Evolutionary conservation across 1,140 invertebrate genomes (phyloP), one percentile per base, ranked within the genome.

Genomic region (Pachyrhynchus sulphureomaculatus): DNA sequence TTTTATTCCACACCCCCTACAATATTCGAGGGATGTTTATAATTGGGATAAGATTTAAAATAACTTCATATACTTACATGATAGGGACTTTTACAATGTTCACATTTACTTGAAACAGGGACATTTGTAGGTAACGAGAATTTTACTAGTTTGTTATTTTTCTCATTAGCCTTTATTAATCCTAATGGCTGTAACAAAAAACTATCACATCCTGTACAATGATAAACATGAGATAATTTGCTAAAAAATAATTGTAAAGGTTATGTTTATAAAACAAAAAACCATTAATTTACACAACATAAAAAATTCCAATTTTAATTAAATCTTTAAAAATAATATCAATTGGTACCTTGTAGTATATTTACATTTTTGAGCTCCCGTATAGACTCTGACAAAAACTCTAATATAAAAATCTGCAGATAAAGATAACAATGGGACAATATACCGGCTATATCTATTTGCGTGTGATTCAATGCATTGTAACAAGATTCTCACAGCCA

Each of bases 321-420:
- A n/a, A n/a, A n/a, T n/a, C n/a, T n/a, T n/a, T n/a, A n/a, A n/a
- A n/a, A n/a, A n/a, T n/a, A n/a, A n/a, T n/a, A n/a, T n/a, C n/a
- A n/a, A n/a, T n/a, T n/a, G 4, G 29, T 41, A 90, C 87, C 83
- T 91, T 20, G 86, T 87, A 55, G 88, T 88, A 68, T 85, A 80
- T 80, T 98, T 99, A 63, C 93, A 95, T 67, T 88, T 86, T 10
- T 82, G 77, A 62, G 91, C 88, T 42, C 94, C 88, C 0, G 86
- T 84, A 49, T 83, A 86, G 2, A 99, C 79, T 71, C 85, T 84
- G 0, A 99, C 92, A 81, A 99, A 98, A 4, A 99, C 86, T 64
- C 98, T 80, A 20, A 99, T 87, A 76, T 99, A 99, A 79, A 99
- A 99, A 78, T 99, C 98, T 2, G 90, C 92, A 55, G 95, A 97